phyloP scores from a whole-genome alignment of 2,888 invertebrate species.

The Cephus rjabovi region DNA sequence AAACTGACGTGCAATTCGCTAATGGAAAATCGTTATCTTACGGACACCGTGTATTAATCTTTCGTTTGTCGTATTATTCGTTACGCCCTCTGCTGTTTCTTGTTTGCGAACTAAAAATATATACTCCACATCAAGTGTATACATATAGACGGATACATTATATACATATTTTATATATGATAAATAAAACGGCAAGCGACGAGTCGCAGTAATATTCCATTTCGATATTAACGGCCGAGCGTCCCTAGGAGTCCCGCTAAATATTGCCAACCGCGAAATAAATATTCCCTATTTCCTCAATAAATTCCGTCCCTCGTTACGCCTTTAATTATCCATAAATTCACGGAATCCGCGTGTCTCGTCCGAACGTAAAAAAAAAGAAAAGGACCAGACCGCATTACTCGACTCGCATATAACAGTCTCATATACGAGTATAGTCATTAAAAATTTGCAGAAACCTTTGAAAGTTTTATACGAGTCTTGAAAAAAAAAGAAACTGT shows the following conservation, averaged over 20 bases:
- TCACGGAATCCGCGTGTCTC: not conserved
- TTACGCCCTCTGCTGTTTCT: not conserved
- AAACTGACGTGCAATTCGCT: not conserved
- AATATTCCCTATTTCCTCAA: not conserved
- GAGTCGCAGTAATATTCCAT: not conserved
- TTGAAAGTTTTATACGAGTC: not conserved
- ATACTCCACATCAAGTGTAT: not conserved
- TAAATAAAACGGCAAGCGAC: not conserved
- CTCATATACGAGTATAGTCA: not conserved
- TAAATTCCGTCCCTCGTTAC: conserved; percentile 4
- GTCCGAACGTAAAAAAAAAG: not conserved
- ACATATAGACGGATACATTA: too few species aligned
- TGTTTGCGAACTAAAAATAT: not conserved
- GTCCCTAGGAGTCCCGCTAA: not conserved
- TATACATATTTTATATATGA: not conserved
- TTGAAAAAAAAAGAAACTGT: not conserved
- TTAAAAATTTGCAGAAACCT: not conserved
- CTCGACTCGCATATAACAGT: not conserved
- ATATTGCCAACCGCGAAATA: not conserved
- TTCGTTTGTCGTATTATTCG: not conserved
- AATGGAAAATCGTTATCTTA: not conserved
- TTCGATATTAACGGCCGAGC: not conserved
- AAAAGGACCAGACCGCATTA: not conserved
- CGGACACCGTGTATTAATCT: not conserved
- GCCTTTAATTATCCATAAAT: conserved; percentile 24